phyloP scores from a whole-genome alignment of 1,140 invertebrate species.

The Lithobius niger region DNA sequence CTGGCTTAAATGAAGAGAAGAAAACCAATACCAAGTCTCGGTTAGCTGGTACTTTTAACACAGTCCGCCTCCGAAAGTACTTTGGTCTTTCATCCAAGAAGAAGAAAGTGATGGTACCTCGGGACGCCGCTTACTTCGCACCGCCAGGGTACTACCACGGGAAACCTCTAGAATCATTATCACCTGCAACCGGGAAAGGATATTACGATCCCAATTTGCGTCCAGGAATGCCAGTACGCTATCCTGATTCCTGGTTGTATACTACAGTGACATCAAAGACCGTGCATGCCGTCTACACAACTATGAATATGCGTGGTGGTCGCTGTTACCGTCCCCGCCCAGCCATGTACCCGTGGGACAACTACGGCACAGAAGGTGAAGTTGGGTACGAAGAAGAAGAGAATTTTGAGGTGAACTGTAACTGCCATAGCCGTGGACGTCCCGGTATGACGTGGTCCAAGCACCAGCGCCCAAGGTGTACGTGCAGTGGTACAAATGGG shows the following conservation, averaged over 20 bases:
- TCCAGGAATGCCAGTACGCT: no score
- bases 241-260: background rate
- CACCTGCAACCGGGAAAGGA: background rate
- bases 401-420: no score
- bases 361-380: background rate
- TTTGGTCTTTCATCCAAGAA: background rate
- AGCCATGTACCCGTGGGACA: background rate
- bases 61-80: slow-evolving; percentile 4
- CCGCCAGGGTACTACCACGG: background rate
- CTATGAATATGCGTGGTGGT: background rate
- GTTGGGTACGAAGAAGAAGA: no score
- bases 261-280: slow-evolving; percentile 7
- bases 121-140: background rate
- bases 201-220: background rate
- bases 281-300: background rate
- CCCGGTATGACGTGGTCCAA: background rate
- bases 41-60: slow-evolving; percentile 3
- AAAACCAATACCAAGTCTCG: background rate
- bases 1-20: no score
- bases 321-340: background rate
- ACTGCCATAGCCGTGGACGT: background rate
- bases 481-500: no score
- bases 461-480: no score
- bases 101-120: background rate
- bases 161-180: background rate